A percentile compares a stretch with the other conserved stretches of the same genome.
Evolutionary conservation across 2,113 vertebrate species (phyloP).

Genomic region (Anseranas semipalmata): DNA sequence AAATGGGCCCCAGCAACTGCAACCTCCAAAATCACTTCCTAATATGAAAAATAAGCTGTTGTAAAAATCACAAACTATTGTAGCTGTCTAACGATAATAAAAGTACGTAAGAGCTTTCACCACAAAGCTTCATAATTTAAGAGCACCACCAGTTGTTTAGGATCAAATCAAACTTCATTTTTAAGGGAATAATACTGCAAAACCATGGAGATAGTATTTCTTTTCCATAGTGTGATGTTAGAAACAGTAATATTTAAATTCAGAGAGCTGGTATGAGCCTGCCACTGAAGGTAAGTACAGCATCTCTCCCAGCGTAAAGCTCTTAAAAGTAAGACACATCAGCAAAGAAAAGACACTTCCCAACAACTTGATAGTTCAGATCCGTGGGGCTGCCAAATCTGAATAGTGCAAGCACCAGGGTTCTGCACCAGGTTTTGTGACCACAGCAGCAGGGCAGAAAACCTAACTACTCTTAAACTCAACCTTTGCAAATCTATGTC

Average conservation of each 20-base stretch:
- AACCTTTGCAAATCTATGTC: not conserved
- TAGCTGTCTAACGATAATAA: not conserved
- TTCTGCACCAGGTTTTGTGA: not conserved
- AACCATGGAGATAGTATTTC: not conserved
- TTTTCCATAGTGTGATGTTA: not conserved
- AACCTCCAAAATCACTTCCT: not conserved
- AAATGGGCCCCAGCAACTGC: not conserved
- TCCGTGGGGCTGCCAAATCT: not conserved
- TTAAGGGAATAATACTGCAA: not conserved
- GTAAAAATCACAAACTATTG: not conserved
- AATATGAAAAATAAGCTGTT: not conserved
- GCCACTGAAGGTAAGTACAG: not conserved
- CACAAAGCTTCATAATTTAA: not conserved
- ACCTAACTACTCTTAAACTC: not conserved
- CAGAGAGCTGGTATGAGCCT: not conserved
- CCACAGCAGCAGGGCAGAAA: not conserved
- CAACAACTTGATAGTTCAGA: not conserved
- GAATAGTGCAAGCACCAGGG: rapidly evolving
- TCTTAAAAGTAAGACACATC: not conserved
- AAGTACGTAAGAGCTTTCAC: not conserved
- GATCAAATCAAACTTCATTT: not conserved
- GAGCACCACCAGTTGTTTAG: not conserved
- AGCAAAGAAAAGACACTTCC: not conserved
- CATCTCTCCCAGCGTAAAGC: not conserved
- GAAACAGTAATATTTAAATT: not conserved